Base-by-base conservation (phyloP, 37 sponge, comb jelly and placozoan species). In the Crambe crambe region DNA sequence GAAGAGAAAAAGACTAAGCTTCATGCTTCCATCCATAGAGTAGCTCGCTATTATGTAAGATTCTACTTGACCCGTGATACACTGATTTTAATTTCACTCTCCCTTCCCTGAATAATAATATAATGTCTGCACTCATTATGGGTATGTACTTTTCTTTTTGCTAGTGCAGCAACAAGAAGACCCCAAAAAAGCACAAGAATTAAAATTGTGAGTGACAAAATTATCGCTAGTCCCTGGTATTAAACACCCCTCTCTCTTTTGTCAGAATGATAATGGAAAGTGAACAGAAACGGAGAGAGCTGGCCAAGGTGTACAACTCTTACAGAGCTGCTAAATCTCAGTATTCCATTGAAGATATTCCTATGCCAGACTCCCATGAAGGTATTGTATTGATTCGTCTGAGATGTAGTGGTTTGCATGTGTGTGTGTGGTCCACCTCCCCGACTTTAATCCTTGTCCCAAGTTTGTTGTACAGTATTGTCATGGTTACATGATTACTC, bases 1-100 rank as follows among this genome's bases (percentile, higher is more conserved):
- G 87, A 88, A 40, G 98, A 97, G 77, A 90, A 91, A 64, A 95
- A 93, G 69, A 58, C 76, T 38, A 95, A 95, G 60, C 56, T 93
- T 1, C 78, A 83, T 54, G 91, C 85, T 21, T 86, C 91, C 9
- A 56, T 97, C 15, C 66, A 83, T 38, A 39, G 94, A 73, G 70
- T 93, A 9, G 42, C 90, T 3, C 58, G 31, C 22, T 90, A 84
- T 70, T 92, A 80, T 75, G 92, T 93, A 31, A 87, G 51, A 47
- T 47, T 47, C 51, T 47, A 47, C 12, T 15, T 47, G 12, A 47
- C 10, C 6, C 10, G 12, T 47, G 51, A 12, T 47, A n/a, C n/a
- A n/a, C n/a, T n/a, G n/a, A n/a, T n/a, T n/a, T n/a, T n/a, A n/a
- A n/a, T n/a, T n/a, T n/a, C n/a, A n/a, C n/a, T n/a, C n/a, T n/a